A percentile compares a stretch with the other conserved stretches of the same genome.
Conservation (phyloP, 2,888 invertebrate genomes). For the Onthophagus sagittarius region DNA sequence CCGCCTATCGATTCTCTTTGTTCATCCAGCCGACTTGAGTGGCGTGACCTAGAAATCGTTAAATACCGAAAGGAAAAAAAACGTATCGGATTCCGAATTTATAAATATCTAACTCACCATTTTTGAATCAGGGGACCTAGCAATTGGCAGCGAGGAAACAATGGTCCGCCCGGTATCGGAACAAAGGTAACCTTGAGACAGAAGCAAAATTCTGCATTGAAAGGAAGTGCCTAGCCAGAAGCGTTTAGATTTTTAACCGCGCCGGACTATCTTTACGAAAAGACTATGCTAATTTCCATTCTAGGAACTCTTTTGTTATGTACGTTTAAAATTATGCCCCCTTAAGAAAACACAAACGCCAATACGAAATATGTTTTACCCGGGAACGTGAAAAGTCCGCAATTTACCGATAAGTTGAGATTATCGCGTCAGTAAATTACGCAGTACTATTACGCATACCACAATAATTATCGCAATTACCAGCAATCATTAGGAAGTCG, state of each 20-base stretch:
- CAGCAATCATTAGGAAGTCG: background rate
- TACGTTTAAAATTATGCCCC: background rate
- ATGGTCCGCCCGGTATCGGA: slow-evolving; percentile 12
- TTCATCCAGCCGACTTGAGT: background rate
- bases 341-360: background rate
- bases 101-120: background rate
- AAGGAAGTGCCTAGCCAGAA: background rate
- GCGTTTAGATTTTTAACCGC: background rate
- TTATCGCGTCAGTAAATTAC: background rate
- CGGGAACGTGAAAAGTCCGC: background rate
- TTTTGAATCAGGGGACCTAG: background rate
- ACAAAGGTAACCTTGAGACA: slow-evolving; percentile 32
- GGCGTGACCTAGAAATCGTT: background rate
- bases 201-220: slow-evolving; percentile 28
- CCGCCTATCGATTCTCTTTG: background rate
- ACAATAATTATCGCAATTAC: background rate
- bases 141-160: background rate
- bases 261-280: background rate
- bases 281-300: background rate
- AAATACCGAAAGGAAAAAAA: background rate
- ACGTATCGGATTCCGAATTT: background rate
- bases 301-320: background rate
- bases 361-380: background rate
- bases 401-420: background rate
- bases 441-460: background rate